Base-by-base conservation (phyloP, 2,888 invertebrate species). In the Pseudeuparius sepicola region DNA sequence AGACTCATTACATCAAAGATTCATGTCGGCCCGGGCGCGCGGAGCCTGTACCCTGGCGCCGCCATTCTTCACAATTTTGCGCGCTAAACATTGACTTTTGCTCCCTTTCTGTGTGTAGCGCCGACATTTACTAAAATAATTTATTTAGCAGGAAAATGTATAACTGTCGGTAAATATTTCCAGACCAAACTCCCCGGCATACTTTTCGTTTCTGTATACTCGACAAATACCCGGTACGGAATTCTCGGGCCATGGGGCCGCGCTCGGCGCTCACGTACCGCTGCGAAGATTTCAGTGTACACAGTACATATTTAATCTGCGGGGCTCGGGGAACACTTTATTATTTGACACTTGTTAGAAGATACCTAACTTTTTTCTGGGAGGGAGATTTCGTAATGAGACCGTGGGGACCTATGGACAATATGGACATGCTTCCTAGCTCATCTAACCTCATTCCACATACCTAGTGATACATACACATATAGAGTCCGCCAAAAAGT, bases 71-170 rank as follows among this genome's bases (percentile, higher is more conserved):
- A 52, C 48, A 53, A 51, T 54, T 55, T 52, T 49, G 52, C 18
- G 25, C 26, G 31, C 53, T 53, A 59, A 60, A 60, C 59, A 60
- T 60, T 60, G 57, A 59, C 58, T 59, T 57, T 57, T 51, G 53
- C 54, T 58, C 57, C 56, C 54, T 54, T 45, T 50, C 46, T 51
- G 56, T 53, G 54, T 57, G 57, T 60, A 58, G 58, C 56, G 55
- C 58, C 59, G 59, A 58, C 60, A 60, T 61, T 62, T 61, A 61
- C 62, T 57, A 61, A 61, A 61, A 62, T 61, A 61, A 62, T 62
- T 62, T 62, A 62, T 62, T 62, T 61, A 62, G 59, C 60, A 60
- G 58, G 61, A 61, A 61, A 61, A 62, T 62, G 62, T 62, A 62
- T 62, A 61, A 62, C 60, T 62, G 61, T 62, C 61, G 59, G 62